Percentiles rank a stretch among this genome's conserved stretches.
phyloP scores from a whole-genome alignment of 2,797 vertebrate species.

The Muraenolepis orangiensis region DNA sequence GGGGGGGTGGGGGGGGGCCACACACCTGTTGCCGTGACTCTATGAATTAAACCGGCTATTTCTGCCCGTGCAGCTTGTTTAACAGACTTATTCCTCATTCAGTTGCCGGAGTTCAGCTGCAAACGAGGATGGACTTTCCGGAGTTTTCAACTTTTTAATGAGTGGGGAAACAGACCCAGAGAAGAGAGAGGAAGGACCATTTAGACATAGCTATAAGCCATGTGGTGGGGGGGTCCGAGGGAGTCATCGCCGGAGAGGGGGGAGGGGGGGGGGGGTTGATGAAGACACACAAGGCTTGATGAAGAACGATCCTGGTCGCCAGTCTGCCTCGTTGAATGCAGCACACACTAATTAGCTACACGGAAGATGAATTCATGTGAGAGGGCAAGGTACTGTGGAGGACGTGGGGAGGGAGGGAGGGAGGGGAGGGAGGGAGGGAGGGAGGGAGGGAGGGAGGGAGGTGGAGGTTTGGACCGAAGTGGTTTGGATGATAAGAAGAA shows the following conservation, averaged over 20 bases:
- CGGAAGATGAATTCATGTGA: background rate
- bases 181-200: background rate
- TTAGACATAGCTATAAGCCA: background rate
- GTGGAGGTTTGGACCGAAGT: constrained; percentile 28
- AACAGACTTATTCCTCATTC: background rate
- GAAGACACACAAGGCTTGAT: background rate
- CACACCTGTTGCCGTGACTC: background rate
- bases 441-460: too few relatives aligned
- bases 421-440: background rate
- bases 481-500: constrained; percentile 36
- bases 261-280: background rate
- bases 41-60: background rate
- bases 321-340: background rate
- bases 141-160: background rate
- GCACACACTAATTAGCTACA: background rate
- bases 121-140: background rate
- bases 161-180: background rate
- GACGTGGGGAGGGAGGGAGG: background rate
- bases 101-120: background rate
- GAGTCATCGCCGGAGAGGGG: too few relatives aligned
- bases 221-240: too few relatives aligned
- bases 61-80: background rate
- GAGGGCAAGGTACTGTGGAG: background rate
- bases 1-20: background rate
- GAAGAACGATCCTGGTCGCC: background rate